Percentiles rank a stretch among this genome's conserved stretches.
Conservation (phyloP, 2,797 vertebrate species). For the Erethizon dorsatum region DNA sequence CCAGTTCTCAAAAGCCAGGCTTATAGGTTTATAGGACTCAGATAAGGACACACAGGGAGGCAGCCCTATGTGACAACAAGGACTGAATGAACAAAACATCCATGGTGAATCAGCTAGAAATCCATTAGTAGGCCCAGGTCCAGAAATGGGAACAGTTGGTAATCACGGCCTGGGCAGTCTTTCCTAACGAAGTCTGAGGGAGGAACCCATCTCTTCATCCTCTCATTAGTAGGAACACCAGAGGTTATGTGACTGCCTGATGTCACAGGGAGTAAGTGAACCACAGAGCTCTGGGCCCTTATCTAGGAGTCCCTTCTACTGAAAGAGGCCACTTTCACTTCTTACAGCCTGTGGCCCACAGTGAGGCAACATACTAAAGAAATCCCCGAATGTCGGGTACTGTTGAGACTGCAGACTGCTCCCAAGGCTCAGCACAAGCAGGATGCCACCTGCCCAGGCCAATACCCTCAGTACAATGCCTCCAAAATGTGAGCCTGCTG, state of each 20-base stretch:
- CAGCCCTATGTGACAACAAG: background rate
- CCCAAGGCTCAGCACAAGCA: background rate
- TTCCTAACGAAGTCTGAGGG: background rate
- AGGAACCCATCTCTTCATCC: background rate
- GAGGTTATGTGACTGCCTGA: background rate
- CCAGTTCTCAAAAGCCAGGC: slow-evolving; percentile 70
- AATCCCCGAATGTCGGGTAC: background rate
- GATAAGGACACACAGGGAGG: slow-evolving; percentile 19
- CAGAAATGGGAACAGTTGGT: slow-evolving; percentile 5
- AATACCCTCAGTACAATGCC: background rate
- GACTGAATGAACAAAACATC: slow-evolving; percentile 35
- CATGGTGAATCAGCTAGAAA: background rate
- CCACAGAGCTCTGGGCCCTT: slow-evolving; percentile 21
- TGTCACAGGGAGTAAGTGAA: slow-evolving; percentile 40
- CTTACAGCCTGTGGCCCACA: background rate
- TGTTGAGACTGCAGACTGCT: background rate
- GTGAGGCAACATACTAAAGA: background rate
- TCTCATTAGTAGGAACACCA: background rate
- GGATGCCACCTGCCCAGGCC: background rate
- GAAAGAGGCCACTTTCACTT: slow-evolving; percentile 2
- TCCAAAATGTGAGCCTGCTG: background rate
- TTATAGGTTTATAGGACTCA: background rate
- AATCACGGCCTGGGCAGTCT: background rate
- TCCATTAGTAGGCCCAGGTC: background rate
- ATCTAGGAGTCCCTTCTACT: background rate